phyloP scores from a whole-genome alignment of 2,113 vertebrate species.

The Rhegmatorhina hoffmannsi region DNA sequence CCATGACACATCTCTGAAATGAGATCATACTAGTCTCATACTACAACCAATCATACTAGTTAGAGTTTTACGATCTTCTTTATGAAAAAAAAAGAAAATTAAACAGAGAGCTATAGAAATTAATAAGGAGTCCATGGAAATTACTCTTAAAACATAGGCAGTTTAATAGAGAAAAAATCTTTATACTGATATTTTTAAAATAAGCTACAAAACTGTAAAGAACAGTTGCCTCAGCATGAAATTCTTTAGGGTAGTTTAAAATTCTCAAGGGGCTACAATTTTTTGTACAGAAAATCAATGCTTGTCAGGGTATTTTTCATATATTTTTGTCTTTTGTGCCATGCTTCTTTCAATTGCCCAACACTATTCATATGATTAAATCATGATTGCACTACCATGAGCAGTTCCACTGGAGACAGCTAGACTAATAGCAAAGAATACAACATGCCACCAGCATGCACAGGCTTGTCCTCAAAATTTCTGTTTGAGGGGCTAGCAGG shows the following conservation, averaged over 20 bases:
- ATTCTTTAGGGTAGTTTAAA: background rate
- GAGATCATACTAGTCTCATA: background rate
- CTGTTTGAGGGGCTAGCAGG: background rate
- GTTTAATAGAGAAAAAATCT: background rate
- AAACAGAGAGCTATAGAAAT: background rate
- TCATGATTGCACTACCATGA: background rate
- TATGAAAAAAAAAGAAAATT: background rate
- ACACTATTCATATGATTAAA: background rate
- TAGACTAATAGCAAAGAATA: background rate
- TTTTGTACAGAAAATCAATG: background rate
- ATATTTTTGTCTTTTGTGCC: background rate
- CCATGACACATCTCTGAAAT: background rate
- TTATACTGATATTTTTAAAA: conserved; percentile 17
- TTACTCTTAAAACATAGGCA: background rate
- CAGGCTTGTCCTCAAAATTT: background rate
- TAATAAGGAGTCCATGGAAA: background rate
- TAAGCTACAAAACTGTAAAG: conserved; percentile 6
- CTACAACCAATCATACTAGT: background rate
- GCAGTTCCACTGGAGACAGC: background rate
- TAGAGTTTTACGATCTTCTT: background rate
- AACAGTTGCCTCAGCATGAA: background rate
- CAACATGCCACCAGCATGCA: background rate
- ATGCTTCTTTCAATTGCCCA: background rate
- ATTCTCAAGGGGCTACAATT: background rate
- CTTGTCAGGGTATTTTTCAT: background rate